phyloP scores from a whole-genome alignment of 2,888 invertebrate genomes.

The Fabriciana adippe region DNA sequence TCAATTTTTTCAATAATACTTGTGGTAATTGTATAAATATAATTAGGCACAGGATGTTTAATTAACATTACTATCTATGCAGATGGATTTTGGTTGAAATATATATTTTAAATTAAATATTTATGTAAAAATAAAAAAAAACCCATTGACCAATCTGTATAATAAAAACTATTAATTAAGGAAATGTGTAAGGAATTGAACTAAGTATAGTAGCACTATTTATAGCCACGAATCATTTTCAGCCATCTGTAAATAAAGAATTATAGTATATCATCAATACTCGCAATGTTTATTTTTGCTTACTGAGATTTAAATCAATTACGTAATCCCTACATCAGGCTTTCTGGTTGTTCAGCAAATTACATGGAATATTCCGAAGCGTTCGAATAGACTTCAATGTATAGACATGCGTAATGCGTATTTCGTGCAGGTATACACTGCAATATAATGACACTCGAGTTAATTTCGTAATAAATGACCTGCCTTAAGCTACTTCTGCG shows the following conservation, averaged over 20 bases:
- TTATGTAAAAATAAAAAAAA: no score
- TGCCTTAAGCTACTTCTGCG: conserved; percentile 19
- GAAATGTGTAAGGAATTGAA: no score
- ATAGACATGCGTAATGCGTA: background rate
- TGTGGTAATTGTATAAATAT: no score
- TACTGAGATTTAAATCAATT: background rate
- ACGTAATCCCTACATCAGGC: background rate
- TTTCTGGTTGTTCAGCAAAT: background rate
- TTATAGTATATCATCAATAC: background rate
- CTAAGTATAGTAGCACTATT: no score
- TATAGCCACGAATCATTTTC: no score
- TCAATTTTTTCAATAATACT: no score
- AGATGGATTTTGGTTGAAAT: no score
- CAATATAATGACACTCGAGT: conserved; percentile 2
- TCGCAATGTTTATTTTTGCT: conserved; percentile 9
- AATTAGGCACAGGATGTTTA: no score
- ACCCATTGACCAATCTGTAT: no score
- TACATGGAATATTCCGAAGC: conserved; percentile 9
- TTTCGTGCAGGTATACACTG: conserved; percentile 3
- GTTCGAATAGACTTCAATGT: background rate
- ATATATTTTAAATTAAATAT: no score
- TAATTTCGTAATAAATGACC: conserved; percentile 23
- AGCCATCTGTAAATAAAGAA: background rate
- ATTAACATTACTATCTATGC: no score
- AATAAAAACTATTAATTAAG: no score